Evolutionary conservation across 2,113 vertebrate genomes (phyloP).

Genomic region (Eulemur rufifrons): DNA sequence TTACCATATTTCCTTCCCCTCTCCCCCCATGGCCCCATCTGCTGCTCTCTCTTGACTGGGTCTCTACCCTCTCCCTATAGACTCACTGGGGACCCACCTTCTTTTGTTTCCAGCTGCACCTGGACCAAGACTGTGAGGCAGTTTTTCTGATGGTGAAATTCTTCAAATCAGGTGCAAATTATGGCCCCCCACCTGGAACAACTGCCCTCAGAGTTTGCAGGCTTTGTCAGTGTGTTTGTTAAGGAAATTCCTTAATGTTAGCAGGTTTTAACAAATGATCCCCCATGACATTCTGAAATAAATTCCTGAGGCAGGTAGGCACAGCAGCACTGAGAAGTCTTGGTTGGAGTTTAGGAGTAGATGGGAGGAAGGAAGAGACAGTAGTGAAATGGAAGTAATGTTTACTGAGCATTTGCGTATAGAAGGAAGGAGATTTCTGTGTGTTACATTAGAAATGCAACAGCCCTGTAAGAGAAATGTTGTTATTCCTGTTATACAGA

Average conservation of each 20-base stretch:
- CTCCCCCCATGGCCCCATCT: neutral
- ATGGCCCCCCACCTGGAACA: neutral
- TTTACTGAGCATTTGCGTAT: neutral
- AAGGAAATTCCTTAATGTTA: neutral
- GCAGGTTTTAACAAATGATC: constrained; percentile 1
- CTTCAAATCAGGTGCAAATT: neutral
- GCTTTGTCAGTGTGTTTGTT: neutral
- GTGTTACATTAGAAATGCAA: neutral
- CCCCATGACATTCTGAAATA: neutral
- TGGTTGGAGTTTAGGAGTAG: neutral
- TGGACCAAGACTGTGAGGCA: neutral
- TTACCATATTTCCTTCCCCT: neutral
- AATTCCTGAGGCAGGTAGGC: neutral
- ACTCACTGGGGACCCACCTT: neutral
- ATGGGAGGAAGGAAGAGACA: neutral
- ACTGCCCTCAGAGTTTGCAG: neutral
- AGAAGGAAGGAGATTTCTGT: neutral
- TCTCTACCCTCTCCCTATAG: neutral
- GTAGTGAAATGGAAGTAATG: neutral
- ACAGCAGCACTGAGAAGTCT: neutral
- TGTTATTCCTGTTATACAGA: neutral
- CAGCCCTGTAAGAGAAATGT: neutral
- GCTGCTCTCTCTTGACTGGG: neutral
- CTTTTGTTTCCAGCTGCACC: neutral
- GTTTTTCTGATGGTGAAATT: neutral